A percentile compares a stretch with the other conserved stretches of the same genome.
phyloP scores from a whole-genome alignment of 2,888 invertebrate genomes.

The Carterocephalus palaemon region DNA sequence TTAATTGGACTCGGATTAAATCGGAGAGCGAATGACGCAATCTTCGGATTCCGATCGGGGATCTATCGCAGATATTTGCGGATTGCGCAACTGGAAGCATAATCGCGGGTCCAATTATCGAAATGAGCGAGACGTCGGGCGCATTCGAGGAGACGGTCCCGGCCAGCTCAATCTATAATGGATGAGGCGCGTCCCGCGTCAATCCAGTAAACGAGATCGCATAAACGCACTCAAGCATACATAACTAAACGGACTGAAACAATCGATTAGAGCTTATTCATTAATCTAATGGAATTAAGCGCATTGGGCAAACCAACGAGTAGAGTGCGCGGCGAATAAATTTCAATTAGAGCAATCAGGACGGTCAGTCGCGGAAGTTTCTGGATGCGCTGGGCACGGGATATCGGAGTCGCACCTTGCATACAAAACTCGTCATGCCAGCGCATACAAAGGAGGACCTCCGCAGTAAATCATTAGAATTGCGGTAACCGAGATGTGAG shows the following conservation, averaged over 20 bases:
- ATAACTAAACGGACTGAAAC: slow-evolving; percentile 51
- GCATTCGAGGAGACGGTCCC: slow-evolving; percentile 58
- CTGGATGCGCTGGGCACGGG: slow-evolving; percentile 55
- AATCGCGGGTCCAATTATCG: slow-evolving; percentile 68
- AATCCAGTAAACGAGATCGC: slow-evolving; percentile 72
- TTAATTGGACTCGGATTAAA: slow-evolving; percentile 63
- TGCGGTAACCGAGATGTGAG: slow-evolving; percentile 73
- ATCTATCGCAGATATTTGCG: slow-evolving; percentile 65
- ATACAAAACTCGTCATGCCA: slow-evolving; percentile 52
- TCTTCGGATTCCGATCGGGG: slow-evolving; percentile 58
- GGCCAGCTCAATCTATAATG: slow-evolving; percentile 73
- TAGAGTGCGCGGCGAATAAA: slow-evolving; percentile 51
- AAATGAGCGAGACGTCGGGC: slow-evolving; percentile 64
- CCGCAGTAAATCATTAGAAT: slow-evolving; percentile 73
- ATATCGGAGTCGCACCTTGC: slow-evolving; percentile 55
- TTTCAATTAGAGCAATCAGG: slow-evolving; percentile 73
- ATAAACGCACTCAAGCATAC: slow-evolving; percentile 63
- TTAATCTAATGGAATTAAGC: slow-evolving; percentile 45
- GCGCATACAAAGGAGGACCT: slow-evolving; percentile 70
- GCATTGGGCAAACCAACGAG: slow-evolving; percentile 51
- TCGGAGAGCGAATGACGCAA: slow-evolving; percentile 54
- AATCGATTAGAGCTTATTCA: slow-evolving; percentile 53
- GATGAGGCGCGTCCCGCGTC: slow-evolving; percentile 72
- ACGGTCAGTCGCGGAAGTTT: slow-evolving; percentile 62
- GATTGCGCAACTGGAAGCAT: slow-evolving; percentile 60